Evolutionary conservation across 2,113 vertebrate species (phyloP).

Genomic region (Labeo rohita): DNA sequence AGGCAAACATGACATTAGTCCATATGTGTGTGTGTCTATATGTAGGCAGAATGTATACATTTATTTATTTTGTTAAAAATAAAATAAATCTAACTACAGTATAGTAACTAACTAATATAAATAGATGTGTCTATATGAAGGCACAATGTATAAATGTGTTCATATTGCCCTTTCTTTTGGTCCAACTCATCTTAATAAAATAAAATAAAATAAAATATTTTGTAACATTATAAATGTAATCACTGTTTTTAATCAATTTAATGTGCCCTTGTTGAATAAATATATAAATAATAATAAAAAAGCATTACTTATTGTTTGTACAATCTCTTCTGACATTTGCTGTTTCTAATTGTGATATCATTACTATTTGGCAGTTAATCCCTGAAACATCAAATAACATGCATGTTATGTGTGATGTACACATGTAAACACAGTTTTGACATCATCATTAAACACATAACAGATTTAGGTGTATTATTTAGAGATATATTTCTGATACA

Average conservation of each 20-base stretch:
- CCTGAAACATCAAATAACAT: neutral
- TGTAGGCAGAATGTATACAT: too few relatives aligned
- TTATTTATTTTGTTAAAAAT: too few relatives aligned
- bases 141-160: neutral
- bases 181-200: too few relatives aligned
- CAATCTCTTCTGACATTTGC: neutral
- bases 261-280: neutral
- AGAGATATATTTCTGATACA: conserved; percentile 29
- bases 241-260: neutral
- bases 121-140: neutral
- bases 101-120: too few relatives aligned
- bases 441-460: conserved; percentile 14
- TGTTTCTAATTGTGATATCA: neutral
- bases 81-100: too few relatives aligned
- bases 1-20: neutral
- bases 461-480: conserved; percentile 8
- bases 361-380: neutral
- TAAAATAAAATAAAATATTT: too few relatives aligned
- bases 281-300: neutral
- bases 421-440: conserved; percentile 17
- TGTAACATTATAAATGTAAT: too few relatives aligned
- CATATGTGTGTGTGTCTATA: neutral
- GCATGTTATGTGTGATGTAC: neutral
- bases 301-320: too few relatives aligned
- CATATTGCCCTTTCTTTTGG: neutral